Base-by-base conservation (phyloP, 2,113 vertebrate species). In the Bujurquina vittata region DNA sequence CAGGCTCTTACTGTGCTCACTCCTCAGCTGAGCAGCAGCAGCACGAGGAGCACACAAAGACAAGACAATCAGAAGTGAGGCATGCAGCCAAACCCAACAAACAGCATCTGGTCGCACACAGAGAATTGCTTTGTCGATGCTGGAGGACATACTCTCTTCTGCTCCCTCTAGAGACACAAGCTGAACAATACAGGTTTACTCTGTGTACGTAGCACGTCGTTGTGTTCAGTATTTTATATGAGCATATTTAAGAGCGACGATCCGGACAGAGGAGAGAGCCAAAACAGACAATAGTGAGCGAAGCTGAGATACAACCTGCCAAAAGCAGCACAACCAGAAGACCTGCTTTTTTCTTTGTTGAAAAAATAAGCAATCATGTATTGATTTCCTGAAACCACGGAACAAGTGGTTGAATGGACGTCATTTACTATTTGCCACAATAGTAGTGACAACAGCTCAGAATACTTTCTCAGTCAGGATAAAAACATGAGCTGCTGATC, bases 31-130 rank as follows among this genome's bases (percentile, higher is more conserved):
- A 87, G 77, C 67, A 88, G 82, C 80, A 60, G 88, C 80, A 63
- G 88, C 83, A 77, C 77, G 83, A 87, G 73, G 46, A 87, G 18
- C 46, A 72, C 76, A 33, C 75, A 80, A 81, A 84, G 83, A 91
- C 78, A 80, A 89, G 72, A 85, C 86, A 84, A 91, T 87, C 77
- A 88, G 79, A 56, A 55, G 56, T 1, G 72, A 87, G 90, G 89
- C 91, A 81, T 8, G 4, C 35, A 5, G 91, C 91, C 91, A 94
- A 91, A 84, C 14, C 79, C 89, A 87, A 88, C 86, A 91, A 78
- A 88, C 77, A 75, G 89, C 93, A 90, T 92, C 89, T 92, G 91
- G 86, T 87, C 60, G 60, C 75, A 33, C 20, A 74, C 52, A 62
- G 22, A 80, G 23, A 65, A 69, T 77, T 81, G 65, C 81, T 84